A percentile compares a stretch with the other conserved stretches of the same genome.
phyloP scores from a whole-genome alignment of 1,140 invertebrate species.

The Drosophila leontia region DNA sequence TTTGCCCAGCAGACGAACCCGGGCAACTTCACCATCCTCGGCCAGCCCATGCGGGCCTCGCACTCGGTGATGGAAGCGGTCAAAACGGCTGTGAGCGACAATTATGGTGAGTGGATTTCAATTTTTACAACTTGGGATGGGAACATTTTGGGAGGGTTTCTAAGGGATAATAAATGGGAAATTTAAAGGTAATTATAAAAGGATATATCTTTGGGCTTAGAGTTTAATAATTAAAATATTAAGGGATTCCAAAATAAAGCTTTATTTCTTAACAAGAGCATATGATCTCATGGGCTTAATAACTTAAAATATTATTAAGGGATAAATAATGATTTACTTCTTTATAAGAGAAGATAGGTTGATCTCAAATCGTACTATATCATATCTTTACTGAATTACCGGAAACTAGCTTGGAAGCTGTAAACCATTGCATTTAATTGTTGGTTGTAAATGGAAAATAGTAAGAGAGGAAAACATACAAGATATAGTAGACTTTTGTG shows the following conservation, averaged over 20 bases:
- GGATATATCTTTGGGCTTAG: too few relatives aligned
- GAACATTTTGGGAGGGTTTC: not conserved
- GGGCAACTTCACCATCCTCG: slow-evolving; percentile 88
- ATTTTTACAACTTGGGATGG: not conserved
- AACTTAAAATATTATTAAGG: too few relatives aligned
- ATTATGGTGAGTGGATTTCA: slow-evolving; percentile 86
- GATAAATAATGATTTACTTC: too few relatives aligned
- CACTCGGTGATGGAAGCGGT: slow-evolving; percentile 86
- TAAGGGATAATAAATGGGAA: not conserved
- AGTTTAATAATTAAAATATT: too few relatives aligned
- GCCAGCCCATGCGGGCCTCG: slow-evolving; percentile 87
- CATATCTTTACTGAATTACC: not conserved
- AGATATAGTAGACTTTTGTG: not conserved
- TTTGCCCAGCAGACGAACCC: slow-evolving; percentile 89
- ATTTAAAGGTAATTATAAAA: not conserved
- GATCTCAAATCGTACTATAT: too few relatives aligned
- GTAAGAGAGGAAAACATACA: not conserved
- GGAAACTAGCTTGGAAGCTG: not conserved
- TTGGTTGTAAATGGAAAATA: slow-evolving; percentile 8
- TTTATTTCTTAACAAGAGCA: too few relatives aligned
- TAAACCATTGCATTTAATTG: slow-evolving; percentile 5
- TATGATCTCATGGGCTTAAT: too few relatives aligned
- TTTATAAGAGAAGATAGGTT: not conserved
- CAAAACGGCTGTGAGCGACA: slow-evolving; percentile 86
- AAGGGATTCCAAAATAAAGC: not conserved